Percentiles rank a stretch among this genome's conserved stretches.
Evolutionary conservation across 2,113 vertebrate genomes (phyloP).

Genomic region (Salvelinus sp.): DNA sequence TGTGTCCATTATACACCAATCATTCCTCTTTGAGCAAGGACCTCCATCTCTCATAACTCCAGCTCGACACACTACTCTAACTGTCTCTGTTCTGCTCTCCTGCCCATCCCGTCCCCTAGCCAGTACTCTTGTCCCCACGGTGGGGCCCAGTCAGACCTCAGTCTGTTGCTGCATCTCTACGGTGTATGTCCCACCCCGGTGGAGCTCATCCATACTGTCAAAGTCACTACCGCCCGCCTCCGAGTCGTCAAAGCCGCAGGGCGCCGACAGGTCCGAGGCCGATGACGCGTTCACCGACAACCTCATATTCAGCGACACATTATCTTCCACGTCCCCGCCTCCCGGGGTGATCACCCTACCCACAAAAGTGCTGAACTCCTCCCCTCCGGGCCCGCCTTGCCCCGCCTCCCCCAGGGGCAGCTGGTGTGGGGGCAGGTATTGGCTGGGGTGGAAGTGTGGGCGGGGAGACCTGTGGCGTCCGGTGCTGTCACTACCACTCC

Average conservation of each 20-base stretch:
- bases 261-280: constrained; percentile 78
- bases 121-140: not conserved
- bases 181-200: constrained; percentile 62
- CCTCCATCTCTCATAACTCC: not conserved
- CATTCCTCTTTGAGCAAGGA: not conserved
- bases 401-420: constrained; percentile 78
- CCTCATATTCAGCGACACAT: constrained; percentile 74
- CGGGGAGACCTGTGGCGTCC: constrained; percentile 57
- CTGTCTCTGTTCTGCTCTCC: constrained; percentile 32
- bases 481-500: constrained; percentile 38
- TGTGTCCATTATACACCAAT: not conserved
- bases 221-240: constrained; percentile 86
- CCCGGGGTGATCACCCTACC: constrained; percentile 64
- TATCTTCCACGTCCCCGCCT: constrained; percentile 71
- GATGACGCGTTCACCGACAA: constrained; percentile 83
- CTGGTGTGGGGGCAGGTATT: constrained; percentile 93
- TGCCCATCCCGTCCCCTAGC: not conserved
- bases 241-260: constrained; percentile 78
- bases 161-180: constrained; percentile 89
- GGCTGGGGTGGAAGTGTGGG: constrained; percentile 91
- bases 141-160: constrained; percentile 79
- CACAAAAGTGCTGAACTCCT: constrained; percentile 78
- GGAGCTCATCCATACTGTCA: constrained; percentile 82
- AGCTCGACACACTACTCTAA: not conserved
- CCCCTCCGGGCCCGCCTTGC: constrained; percentile 42